Base-by-base conservation (phyloP, 2,888 invertebrate species). In the Drosophila neotestacea region DNA sequence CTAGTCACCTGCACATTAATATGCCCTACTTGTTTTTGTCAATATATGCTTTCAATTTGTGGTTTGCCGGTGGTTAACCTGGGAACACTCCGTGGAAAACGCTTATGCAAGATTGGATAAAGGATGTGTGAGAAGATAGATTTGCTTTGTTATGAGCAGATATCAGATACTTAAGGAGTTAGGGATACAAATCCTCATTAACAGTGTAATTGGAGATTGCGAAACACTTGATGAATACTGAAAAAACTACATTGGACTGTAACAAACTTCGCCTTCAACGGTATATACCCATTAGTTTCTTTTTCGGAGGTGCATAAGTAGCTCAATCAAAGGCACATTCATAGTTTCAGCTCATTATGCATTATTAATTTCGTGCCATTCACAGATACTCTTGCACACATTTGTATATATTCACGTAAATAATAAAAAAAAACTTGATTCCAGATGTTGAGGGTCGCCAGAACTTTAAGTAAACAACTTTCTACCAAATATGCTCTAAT, bases 301-400 rank as follows among this genome's bases (percentile, higher is more conserved):
- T n/a, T 22, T 27, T 4, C 32, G 32, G 32, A 32, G 7, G 22
- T 22, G 1, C 22, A 22, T 16, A 46, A 52, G 50, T 46, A 54
- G 62, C 63, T 65, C 51, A 81, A 79, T 82, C 64, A 79, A 75
- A 71, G 32, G 51, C 44, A 60, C 52, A 70, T 70, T 67, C 42
- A 60, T 61, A 61, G 59, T 63, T 76, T 50, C 68, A 59, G 59
- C 85, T 83, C 79, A 82, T 82, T 85, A 81, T 66, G 69, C 80
- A 74, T 67, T 77, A 77, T 77, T 80, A 83, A 75, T 70, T 67
- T 72, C 62, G 42, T 66, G 63, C 61, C 34, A 48, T 41, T 46
- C 66, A 46, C 66, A 65, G 22, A 56, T 42, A 65, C 9, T 41
- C 13, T n/a, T n/a, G 46, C 16, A 30, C 47, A 13, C 41, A 42